These are phyloP conservation scores for Microplitis deprimator DNA, from an alignment of 2,888 invertebrate genomes.

Conservation along the genomic window DNA sequence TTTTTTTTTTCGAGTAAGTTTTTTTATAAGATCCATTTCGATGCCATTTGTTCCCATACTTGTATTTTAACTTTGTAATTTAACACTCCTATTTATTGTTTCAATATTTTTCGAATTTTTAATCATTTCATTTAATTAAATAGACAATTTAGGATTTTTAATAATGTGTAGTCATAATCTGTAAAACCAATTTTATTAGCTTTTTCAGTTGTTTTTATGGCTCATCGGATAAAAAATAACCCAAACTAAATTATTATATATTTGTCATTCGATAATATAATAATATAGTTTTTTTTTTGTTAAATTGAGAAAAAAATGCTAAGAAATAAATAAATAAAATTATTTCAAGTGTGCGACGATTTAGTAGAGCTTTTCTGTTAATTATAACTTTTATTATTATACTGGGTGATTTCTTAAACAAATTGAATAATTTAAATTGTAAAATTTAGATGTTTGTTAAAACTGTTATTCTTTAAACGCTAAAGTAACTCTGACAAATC, in stretches of 20 bases:
- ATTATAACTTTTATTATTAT: no score
- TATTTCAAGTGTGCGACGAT: no score
- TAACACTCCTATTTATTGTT: not conserved
- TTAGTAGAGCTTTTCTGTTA: no score
- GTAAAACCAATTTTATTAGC: no score
- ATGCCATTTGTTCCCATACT: not conserved
- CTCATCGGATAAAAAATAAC: no score
- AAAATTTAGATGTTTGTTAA: slow-evolving; percentile 40
- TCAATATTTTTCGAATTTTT: not conserved
- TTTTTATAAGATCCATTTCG: not conserved
- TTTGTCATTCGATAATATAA: no score
- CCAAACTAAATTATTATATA: no score
- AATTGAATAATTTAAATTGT: not conserved
- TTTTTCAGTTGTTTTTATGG: no score
- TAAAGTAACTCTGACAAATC: slow-evolving; percentile 51
- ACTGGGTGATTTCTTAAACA: no score
- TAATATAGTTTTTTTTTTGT: no score
- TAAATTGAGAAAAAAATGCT: no score
- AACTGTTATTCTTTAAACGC: slow-evolving; percentile 38
- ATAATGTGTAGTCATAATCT: not conserved
- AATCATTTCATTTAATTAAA: not conserved
- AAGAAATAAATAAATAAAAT: no score
- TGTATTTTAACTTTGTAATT: not conserved
- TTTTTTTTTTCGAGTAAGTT: not conserved
- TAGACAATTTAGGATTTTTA: not conserved